Conservation (phyloP, 1,140 invertebrate genomes). For the Hetaerina americana region DNA sequence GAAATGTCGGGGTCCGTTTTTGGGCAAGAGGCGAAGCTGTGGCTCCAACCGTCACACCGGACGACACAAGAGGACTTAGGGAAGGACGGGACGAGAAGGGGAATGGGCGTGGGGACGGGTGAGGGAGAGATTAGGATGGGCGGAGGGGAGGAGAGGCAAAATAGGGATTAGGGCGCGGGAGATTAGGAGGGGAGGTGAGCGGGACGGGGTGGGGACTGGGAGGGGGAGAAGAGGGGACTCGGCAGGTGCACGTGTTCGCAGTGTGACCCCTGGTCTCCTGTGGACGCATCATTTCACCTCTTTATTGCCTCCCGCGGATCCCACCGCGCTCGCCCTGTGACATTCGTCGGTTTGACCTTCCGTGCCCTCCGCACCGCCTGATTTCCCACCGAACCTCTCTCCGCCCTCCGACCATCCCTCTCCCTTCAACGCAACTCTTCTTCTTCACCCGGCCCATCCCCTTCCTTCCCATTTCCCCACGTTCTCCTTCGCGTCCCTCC, state of each 20-base stretch:
- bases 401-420: neutral
- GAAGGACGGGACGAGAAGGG: too few relatives aligned
- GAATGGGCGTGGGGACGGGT: neutral
- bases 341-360: neutral
- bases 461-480: neutral
- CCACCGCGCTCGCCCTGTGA: neutral
- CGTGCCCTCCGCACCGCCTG: neutral
- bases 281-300: neutral
- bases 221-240: neutral
- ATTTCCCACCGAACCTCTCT: neutral
- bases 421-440: neutral
- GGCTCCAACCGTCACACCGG: too few relatives aligned
- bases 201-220: too few relatives aligned
- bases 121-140: too few relatives aligned
- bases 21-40: too few relatives aligned
- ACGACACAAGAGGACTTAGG: too few relatives aligned
- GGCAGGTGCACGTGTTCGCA: neutral
- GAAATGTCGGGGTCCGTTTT: too few relatives aligned
- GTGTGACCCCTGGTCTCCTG: neutral
- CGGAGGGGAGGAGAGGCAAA: neutral
- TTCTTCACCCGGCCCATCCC: neutral
- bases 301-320: neutral
- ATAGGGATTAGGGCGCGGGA: neutral
- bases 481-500: too few relatives aligned
- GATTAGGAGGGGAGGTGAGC: neutral